These are phyloP conservation scores for Chymomyza costata DNA, from an alignment of 1,140 invertebrate genomes.

Conservation along the genomic window DNA sequence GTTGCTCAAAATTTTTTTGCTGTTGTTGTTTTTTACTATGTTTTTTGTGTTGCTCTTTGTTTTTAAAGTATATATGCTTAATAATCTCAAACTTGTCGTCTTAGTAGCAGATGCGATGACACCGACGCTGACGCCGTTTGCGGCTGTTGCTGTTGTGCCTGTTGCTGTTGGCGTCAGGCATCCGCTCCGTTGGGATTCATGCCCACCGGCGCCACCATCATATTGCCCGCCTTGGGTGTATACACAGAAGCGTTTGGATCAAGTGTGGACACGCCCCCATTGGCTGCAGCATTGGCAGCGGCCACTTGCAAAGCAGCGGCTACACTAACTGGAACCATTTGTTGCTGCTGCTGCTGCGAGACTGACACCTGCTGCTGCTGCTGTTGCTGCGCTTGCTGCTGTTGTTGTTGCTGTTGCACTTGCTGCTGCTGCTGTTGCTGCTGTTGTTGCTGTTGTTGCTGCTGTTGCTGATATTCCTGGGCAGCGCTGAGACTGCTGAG, in stretches of 20 bases:
- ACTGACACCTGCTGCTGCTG: slow-evolving; percentile 39
- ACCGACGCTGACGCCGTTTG: slow-evolving; percentile 43
- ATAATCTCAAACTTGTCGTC: slow-evolving; percentile 75
- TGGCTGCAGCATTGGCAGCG: slow-evolving; percentile 43
- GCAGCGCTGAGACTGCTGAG: slow-evolving; percentile 54
- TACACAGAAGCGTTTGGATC: slow-evolving; percentile 95
- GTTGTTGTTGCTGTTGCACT: slow-evolving; percentile 41
- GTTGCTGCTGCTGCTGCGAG: slow-evolving; percentile 46
- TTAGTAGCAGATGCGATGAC: slow-evolving; percentile 51
- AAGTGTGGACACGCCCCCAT: slow-evolving; percentile 80
- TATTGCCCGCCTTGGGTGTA: slow-evolving; percentile 82
- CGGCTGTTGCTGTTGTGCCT: slow-evolving; percentile 35
- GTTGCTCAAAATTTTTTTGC: slow-evolving; percentile 15
- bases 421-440: slow-evolving; percentile 44
- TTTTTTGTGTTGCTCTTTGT: too few species aligned
- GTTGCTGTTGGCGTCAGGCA: slow-evolving; percentile 72
- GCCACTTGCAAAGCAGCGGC: slow-evolving; percentile 53
- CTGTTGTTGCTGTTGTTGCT: slow-evolving; percentile 45
- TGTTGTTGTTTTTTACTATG: slow-evolving; percentile 19
- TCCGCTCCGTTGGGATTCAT: slow-evolving; percentile 60
- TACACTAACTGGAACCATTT: slow-evolving; percentile 62
- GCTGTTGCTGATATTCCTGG: slow-evolving; percentile 59
- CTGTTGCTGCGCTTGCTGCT: slow-evolving; percentile 40
- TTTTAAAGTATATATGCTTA: slow-evolving; percentile 67
- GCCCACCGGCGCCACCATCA: slow-evolving; percentile 59